Evolutionary conservation across 2,113 vertebrate species (phyloP), one percentile per base, ranked within the genome.

Genomic region (Pungitius pungitius): DNA sequence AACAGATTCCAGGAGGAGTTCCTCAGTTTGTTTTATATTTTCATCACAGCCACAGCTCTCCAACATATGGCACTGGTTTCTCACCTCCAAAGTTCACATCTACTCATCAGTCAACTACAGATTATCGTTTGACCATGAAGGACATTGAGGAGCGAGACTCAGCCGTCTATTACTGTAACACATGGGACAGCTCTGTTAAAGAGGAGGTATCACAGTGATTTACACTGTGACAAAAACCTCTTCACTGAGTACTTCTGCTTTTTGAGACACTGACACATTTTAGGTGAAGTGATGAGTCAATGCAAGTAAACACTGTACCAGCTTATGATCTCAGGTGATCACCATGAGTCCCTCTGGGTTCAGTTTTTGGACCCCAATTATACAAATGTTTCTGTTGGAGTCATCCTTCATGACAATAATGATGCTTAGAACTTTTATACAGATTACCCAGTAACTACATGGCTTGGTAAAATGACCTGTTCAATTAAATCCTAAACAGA

Each of bases 121-220:
- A 89, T 75, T 89, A 85, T 74, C 77, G 58, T 20, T 80, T 92
- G 54, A 88, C 75, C 26, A 88, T 92, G 26, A 90, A 18, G 26
- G 80, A 59, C 66, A 78, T 90, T 42, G 77, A 87, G 51, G 77
- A 78, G 30, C 52, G 58, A 84, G 90, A 92, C 69, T 90, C 87
- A 35, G 89, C 84, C 57, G 73, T 89, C 14, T 92, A 90, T 90
- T 82, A 87, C 83, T 92, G 88, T 87, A 0, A 0, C 0, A 83
- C 74, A 80, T 85, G 67, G 73, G 82, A 90, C 17, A 0, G 0
- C 22, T 73, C 89, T 77, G 74, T 0, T 39, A 47, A 0, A 0
- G 52, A 75, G 30, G 0, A 0, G 0, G 79, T 84, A 89, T 83
- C 87, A 92, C 91, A 85, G 78, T 90, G 84, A 90, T 84, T 83